Conservation (phyloP, 2,113 vertebrate species). For the Nannospalax galili region DNA sequence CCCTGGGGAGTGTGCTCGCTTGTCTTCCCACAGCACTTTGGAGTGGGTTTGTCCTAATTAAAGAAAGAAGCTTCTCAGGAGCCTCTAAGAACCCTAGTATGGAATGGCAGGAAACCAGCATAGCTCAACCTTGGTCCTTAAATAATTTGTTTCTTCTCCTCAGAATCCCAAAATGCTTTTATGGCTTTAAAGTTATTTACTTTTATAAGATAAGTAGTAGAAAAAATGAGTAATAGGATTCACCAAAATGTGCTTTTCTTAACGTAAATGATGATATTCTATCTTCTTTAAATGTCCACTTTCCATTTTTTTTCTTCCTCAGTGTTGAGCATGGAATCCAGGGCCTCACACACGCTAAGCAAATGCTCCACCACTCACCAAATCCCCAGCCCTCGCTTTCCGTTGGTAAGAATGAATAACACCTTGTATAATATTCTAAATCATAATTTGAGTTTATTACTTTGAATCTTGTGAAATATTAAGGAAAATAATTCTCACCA, state of each 20-base stretch:
- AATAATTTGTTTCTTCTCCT: slow-evolving; percentile 21
- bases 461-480: neutral
- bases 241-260: slow-evolving; percentile 3
- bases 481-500: slow-evolving; percentile 26
- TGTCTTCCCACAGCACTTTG: neutral
- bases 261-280: slow-evolving; percentile 9
- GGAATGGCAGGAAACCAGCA: neutral
- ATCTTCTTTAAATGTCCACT: slow-evolving; percentile 26
- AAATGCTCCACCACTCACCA: neutral
- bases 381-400: neutral
- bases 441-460: neutral
- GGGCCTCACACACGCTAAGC: neutral
- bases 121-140: neutral
- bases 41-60: slow-evolving; percentile 43
- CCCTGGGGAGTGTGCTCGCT: neutral
- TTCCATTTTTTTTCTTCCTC: neutral
- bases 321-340: neutral
- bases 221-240: neutral
- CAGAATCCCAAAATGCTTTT: slow-evolving; percentile 1
- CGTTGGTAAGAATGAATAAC: slow-evolving; percentile 8
- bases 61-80: neutral
- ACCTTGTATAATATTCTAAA: slow-evolving; percentile 1
- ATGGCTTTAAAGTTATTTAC: neutral
- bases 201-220: neutral
- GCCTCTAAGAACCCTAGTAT: neutral